These are phyloP conservation scores for Charina bottae DNA, from an alignment of 2,113 vertebrate species.

Conservation along the genomic window DNA sequence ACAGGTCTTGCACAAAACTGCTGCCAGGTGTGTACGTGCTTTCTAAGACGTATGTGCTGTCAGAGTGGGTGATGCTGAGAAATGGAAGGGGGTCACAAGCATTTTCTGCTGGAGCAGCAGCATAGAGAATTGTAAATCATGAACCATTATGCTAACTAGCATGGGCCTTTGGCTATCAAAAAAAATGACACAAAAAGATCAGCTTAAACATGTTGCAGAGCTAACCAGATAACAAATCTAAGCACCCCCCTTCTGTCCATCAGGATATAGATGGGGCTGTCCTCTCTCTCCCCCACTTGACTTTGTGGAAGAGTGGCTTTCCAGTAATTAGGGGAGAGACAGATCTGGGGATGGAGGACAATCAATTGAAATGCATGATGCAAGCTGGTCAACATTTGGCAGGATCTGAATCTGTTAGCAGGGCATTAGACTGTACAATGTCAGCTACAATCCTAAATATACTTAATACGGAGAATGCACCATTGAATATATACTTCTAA, in stretches of 20 bases:
- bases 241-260: neutral
- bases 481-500: neutral
- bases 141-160: slow-evolving; percentile 1
- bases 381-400: neutral
- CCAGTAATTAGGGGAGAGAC: neutral
- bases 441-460: neutral
- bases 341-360: no score
- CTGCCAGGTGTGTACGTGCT: slow-evolving; percentile 5
- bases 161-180: slow-evolving; percentile 10
- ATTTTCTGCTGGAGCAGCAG: slow-evolving; percentile 35
- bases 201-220: neutral
- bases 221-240: neutral
- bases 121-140: slow-evolving; percentile 8
- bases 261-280: rapidly evolving
- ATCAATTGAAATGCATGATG: no score
- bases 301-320: neutral
- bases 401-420: no score
- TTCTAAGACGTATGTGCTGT: neutral
- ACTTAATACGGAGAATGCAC: neutral
- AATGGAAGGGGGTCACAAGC: neutral
- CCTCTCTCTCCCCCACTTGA: neutral
- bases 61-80: neutral
- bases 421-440: neutral
- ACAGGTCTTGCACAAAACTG: neutral
- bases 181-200: slow-evolving; percentile 16